Evolutionary conservation across 2,113 vertebrate species (phyloP).

Genomic region (Platichthys stellatus): DNA sequence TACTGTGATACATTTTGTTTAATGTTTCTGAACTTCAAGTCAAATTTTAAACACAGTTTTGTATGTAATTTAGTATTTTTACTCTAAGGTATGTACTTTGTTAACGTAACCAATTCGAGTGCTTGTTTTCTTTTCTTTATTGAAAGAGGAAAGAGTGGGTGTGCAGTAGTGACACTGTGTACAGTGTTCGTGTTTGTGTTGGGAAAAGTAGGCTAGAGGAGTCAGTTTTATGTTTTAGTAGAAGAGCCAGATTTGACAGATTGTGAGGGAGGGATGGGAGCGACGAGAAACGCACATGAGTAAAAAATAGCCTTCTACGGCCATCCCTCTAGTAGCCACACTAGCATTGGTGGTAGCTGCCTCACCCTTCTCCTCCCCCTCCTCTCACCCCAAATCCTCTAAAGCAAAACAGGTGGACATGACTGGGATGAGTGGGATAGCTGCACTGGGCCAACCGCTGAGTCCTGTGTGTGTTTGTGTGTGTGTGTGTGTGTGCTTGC

Average conservation of each 20-base stretch:
- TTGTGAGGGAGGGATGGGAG: conserved; percentile 47
- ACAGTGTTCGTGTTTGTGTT: conserved; percentile 6
- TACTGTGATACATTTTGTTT: background rate
- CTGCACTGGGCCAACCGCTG: conserved; percentile 63
- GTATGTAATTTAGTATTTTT: background rate
- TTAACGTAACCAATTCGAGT: background rate
- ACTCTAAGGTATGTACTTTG: background rate
- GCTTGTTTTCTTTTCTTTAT: conserved; percentile 2
- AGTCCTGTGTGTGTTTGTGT: conserved; percentile 43
- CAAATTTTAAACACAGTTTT: background rate
- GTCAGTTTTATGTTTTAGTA: conserved; percentile 37
- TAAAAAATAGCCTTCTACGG: conserved; percentile 83
- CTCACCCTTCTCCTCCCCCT: conserved; percentile 56
- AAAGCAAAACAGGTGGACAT: conserved; percentile 80
- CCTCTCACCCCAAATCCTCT: conserved; percentile 42
- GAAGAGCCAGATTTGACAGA: conserved; percentile 46
- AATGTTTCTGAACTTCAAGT: background rate
- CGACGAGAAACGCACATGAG: conserved; percentile 43
- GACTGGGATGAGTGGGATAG: conserved; percentile 79
- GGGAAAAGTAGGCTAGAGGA: conserved; percentile 7
- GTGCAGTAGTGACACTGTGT: background rate
- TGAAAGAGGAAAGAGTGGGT: conserved; percentile 19
- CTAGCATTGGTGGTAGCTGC: conserved; percentile 73
- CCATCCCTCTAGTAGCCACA: conserved; percentile 54
- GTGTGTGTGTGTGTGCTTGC: conserved; percentile 15